Base-by-base conservation (phyloP, 2,888 invertebrate species). In the Fragum fragum region DNA sequence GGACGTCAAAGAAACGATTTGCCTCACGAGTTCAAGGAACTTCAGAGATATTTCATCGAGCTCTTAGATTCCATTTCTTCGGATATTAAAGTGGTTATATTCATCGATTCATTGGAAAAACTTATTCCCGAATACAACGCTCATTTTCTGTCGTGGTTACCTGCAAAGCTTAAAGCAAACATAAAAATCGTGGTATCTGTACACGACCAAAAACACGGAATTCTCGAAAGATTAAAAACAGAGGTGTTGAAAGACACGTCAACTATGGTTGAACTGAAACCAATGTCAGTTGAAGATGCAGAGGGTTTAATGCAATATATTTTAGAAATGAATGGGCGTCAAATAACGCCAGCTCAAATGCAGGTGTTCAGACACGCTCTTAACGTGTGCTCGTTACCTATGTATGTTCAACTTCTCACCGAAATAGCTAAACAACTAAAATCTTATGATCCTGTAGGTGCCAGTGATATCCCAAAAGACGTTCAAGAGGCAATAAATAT, bases 131-230 rank as follows among this genome's bases (percentile, higher is more conserved):
- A 91, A n/a, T 84, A 90, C 73, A 87, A 87, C 73, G 90, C 91
- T n/a, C 87, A 90, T 72, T 74, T 78, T 26, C 70, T 91, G 87
- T 66, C 84, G 23, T 94, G 94, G 94, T 73, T 94, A 16, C 93
- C 94, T n/a, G 42, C 52, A 1, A 63, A 79, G 18, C 81, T 94
- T 42, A 89, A 87, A 9, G 70, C 80, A n/a, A 93, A 94, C 83
- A 91, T 93, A 1, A 93, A 93, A 84, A 82, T 94, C 5, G 82
- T 94, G 52, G 53, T 93, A 7, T 89, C 92, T 16, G 89, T 90
- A 6, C 82, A 89, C 21, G 82, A 90, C 6, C 81, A 82, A n/a
- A 73, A 85, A 29, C 86, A 91, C 39, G 82, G 84, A 23, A 84
- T 93, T 18, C 76, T 91, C 6, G 81, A 88, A 2, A 81, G 80